Evolutionary conservation across 2,113 vertebrate genomes (phyloP), one percentile per base, ranked within the genome.

Genomic region (Poicephalus meyeri): DNA sequence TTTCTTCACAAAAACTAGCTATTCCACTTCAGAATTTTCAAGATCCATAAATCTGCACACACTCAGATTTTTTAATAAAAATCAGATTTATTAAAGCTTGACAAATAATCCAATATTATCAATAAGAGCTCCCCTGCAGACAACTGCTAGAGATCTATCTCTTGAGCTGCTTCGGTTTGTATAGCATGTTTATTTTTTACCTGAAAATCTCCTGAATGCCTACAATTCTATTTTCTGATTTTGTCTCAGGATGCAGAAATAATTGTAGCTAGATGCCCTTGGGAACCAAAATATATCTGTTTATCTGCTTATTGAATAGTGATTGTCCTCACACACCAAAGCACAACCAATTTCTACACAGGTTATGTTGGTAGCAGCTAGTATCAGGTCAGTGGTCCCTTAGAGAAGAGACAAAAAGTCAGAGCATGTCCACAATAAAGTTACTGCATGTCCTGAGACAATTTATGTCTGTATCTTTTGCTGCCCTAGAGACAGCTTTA

Each of bases 401-500:
- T 81, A 35, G 1, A 74, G 19, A 87, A 42, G 14, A 79, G 8
- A 46, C 16, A 69, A 82, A 89, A 85, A 72, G 7, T 80, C 35
- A 31, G 26, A 19, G 1, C 29, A 41, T 81, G 29, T n/a, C 64
- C 56, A 29, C 28, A 60, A 14, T 42, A 39, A 86, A 80, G 28
- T 61, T 65, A 87, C 35, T 72, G 44, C 4, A 0, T 56, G 81
- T 94, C 33, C 66, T 79, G 12, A 71, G 20, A 78, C 18, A 79
- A 56, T 89, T 85, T 64, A 53, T 28, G 41, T 56, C 56, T 80
- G 28, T 80, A 44, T 88, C 60, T 89, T 88, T 93, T 63, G 29
- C 37, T 86, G 33, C 53, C 68, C 41, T 80, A 73, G 86, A 88
- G 76, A 80, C 23, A 88, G 10, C 29, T 97, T 80, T 91, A 96